Base-by-base conservation (phyloP, 1,140 invertebrate species). In the Orchesella cincta region DNA sequence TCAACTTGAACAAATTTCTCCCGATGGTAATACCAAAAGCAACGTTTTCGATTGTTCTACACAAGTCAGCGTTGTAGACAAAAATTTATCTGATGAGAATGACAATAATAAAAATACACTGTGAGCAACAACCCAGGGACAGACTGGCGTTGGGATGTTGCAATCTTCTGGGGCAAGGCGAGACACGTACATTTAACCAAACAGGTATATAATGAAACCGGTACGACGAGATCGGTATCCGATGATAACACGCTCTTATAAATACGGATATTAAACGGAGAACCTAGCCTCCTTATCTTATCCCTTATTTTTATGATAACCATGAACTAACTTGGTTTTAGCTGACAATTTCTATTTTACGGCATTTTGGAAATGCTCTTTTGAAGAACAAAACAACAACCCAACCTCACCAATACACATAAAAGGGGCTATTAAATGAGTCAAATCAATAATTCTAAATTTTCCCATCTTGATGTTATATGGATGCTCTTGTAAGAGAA, bases 191-290 rank as follows among this genome's bases (percentile, higher is more conserved):
- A 29, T 12, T 18, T 67, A 57, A 26, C 73, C 51, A 23, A n/a
- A 39, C 18, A 46, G 5, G 76, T 76, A 74, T 75, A 76, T 74
- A 80, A 67, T 67, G 62, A 29, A 75, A 82, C 81, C 81, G 81
- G 81, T 80, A 80, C 75, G 76, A 82, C 81, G 74, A 82, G 81
- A 82, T 82, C 74, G 35, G 29, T 23, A 57, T 16, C 67, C 78
- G n/a, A 67, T 76, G 78, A 82, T 80, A 78, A 76, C 75, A 74
- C 23, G 74, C 75, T 76, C n/a, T 76, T 31, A 67, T 67, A 67
- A 33, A 8, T 46, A 46, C 54, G 54, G 54, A 57, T 57, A 57
- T 57, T 16, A 12, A 57, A 12, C 54, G n/a, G 12, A 57, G 26
- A 57, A 57, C 54, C 54, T 57, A 18, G 3, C 23, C 54, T 57